These are phyloP conservation scores for Hipparchia sbordonii DNA, from an alignment of 2,888 invertebrate species.

Conservation along the genomic window DNA sequence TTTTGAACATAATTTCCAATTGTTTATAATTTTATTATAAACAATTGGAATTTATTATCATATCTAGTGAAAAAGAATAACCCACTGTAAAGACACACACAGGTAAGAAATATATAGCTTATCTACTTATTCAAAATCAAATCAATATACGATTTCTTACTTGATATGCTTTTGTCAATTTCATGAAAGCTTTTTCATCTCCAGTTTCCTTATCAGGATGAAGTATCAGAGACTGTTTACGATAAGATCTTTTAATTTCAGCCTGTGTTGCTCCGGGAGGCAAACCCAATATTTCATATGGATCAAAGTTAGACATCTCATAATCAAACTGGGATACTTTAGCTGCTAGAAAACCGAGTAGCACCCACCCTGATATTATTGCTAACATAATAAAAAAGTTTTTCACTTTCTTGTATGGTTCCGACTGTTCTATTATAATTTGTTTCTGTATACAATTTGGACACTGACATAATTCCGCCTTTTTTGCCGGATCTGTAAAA, in stretches of 20 bases:
- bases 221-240: conserved; percentile 94
- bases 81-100: neutral
- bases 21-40: no score
- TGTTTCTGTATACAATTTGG: conserved; percentile 93
- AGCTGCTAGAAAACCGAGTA: conserved; percentile 91
- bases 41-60: no score
- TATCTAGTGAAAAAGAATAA: neutral
- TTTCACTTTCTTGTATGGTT: conserved; percentile 94
- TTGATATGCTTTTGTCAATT: conserved; percentile 95
- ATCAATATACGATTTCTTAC: conserved; percentile 64
- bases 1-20: no score
- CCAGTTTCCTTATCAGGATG: conserved; percentile 99
- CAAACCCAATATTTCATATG: conserved; percentile 96
- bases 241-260: conserved; percentile 97
- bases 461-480: conserved; percentile 93
- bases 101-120: no score
- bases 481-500: conserved; percentile 88
- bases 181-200: conserved; percentile 98
- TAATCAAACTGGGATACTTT: conserved; percentile 98
- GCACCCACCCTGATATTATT: conserved; percentile 91
- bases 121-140: no score
- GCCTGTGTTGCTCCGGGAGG: conserved; percentile 92
- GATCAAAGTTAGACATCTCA: conserved; percentile 99
- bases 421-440: conserved; percentile 89
- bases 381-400: conserved; percentile 90